Evolutionary conservation across 1,140 invertebrate species (phyloP), one percentile per base, ranked within the genome.

Genomic region (Drosophila albomicans): DNA sequence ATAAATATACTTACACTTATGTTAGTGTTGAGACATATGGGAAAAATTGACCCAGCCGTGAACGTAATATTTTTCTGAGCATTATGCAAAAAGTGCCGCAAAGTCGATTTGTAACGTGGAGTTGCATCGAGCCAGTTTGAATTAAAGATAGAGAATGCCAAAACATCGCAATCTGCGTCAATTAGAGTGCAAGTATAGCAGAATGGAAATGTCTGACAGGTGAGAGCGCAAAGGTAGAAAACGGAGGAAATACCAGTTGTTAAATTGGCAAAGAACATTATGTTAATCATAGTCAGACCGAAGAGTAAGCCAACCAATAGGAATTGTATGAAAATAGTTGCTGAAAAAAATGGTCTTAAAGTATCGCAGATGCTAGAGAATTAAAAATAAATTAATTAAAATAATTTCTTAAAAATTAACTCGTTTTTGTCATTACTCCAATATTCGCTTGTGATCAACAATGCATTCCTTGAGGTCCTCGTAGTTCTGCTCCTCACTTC

Each of bases 181-280:
- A 87, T 70, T 5, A 79, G 10, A n/a, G 86, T 85, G 32, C 79
- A 87, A 0, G 43, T 68, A n/a, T 46, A 86, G 1, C 67, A 76
- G 35, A 86, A 86, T 0, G 82, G 82, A 51, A 87, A 86, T 1
- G 82, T 82, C 41, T 86, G 71, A 2, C 51, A n/a, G 3, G 69
- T 43, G 0, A 87, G 16, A 0, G 51, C 71, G 5, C 45, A 13
- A 1, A 76, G 43, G 13, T 79, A 87, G 0, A 5, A n/a, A 2
- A 52, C 16, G 0, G 64, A 70, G 2, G 79, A n/a, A 0, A 86
- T 0, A 1, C 54, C 62, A 5, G 46, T 46, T 68, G 68, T 74
- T 2, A 70, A 8, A 20, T 87, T 54, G 1, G 61, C 54, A 4
- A 81, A 81, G 38, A 81, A 70, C 52, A 81, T 46, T 0, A 86